Evolutionary conservation across 1,140 invertebrate genomes (phyloP).

Genomic region (Lepidostoma basale): DNA sequence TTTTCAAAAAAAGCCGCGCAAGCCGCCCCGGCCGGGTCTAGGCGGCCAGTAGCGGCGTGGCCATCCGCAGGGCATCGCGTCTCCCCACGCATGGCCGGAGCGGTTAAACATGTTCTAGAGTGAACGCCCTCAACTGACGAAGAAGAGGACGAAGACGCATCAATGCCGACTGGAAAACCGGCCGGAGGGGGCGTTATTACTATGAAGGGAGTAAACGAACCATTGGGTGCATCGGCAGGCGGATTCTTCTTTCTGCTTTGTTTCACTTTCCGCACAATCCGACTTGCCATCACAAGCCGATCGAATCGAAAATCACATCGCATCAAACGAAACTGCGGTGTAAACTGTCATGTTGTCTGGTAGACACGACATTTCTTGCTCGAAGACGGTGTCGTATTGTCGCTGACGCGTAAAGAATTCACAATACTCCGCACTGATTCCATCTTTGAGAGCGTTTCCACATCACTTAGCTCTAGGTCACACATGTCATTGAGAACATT

Average conservation of each 20-base stretch:
- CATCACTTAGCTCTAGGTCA: not conserved
- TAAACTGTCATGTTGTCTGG: too few relatives aligned
- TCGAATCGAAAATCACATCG: too few relatives aligned
- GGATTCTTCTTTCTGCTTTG: constrained; percentile 50
- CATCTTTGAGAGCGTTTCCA: constrained; percentile 8
- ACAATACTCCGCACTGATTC: constrained; percentile 4
- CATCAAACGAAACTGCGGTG: not conserved
- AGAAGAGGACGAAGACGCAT: constrained; percentile 16
- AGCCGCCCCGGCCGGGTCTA: constrained; percentile 7
- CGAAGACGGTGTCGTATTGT: constrained; percentile 10
- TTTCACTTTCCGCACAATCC: constrained; percentile 58
- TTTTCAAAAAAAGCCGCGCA: constrained; percentile 28
- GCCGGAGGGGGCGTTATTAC: constrained; percentile 49
- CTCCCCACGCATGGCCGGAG: constrained; percentile 10
- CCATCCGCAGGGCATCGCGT: not conserved
- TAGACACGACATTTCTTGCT: constrained; percentile 3
- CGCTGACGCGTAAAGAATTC: not conserved
- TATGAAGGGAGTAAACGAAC: constrained; percentile 48
- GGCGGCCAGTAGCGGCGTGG: not conserved
- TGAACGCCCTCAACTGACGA: constrained; percentile 34
- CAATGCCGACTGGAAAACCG: not conserved
- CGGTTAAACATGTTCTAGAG: constrained; percentile 35
- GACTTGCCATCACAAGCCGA: constrained; percentile 58
- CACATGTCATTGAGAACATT: not conserved
- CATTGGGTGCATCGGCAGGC: constrained; percentile 29